Conservation (phyloP, 2,797 vertebrate species). For the Kryptolebias ocellatus region DNA sequence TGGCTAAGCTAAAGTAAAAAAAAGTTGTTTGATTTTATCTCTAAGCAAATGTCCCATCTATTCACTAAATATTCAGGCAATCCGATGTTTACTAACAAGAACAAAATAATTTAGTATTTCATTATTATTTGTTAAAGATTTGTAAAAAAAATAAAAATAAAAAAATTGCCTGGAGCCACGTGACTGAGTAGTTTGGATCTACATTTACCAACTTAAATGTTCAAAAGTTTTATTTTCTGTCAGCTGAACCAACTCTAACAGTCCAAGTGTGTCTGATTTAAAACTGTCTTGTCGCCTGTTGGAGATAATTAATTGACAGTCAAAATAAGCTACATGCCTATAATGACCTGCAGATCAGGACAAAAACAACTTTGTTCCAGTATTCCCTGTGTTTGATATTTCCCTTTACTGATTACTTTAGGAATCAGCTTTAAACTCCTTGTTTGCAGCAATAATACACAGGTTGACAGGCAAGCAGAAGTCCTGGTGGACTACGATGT, state of each 20-base stretch:
- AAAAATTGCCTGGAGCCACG: not conserved
- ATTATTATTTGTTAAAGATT: not conserved
- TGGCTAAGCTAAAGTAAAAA: not conserved
- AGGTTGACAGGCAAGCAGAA: too few species aligned
- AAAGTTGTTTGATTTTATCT: not conserved
- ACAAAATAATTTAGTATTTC: not conserved
- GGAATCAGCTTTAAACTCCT: too few species aligned
- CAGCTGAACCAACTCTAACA: not conserved
- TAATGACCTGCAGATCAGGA: too few species aligned
- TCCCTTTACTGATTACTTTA: too few species aligned
- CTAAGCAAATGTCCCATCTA: not conserved
- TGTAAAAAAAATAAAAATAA: too few species aligned
- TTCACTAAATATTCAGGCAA: too few species aligned
- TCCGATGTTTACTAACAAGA: not conserved
- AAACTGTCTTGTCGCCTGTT: slow-evolving; percentile 2
- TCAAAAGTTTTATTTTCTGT: not conserved
- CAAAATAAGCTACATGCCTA: not conserved
- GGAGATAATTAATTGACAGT: not conserved
- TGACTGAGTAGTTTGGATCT: not conserved
- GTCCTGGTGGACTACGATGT: too few species aligned
- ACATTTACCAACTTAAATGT: not conserved
- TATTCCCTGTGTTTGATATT: too few species aligned
- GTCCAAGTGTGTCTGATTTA: not conserved
- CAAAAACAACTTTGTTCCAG: too few species aligned
- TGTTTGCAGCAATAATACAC: too few species aligned